phyloP scores from a whole-genome alignment of 1,140 invertebrate genomes.

The Bombus sylvicola region DNA sequence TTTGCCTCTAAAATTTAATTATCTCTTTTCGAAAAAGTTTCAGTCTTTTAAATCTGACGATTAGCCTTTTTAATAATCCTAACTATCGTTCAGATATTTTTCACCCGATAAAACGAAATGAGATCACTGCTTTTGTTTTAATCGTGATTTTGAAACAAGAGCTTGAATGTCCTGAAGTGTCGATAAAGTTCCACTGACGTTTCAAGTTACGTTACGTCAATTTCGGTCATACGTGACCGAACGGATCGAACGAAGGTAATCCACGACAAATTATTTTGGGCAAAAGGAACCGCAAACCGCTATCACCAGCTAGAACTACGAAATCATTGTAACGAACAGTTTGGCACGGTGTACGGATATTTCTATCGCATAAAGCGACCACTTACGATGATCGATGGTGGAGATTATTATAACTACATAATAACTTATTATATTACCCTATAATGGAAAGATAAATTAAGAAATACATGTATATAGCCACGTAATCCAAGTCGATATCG shows the following conservation, averaged over 20 bases:
- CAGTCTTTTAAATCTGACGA: too few relatives aligned
- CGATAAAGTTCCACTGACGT: neutral
- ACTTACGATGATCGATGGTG: too few relatives aligned
- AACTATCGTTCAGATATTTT: too few relatives aligned
- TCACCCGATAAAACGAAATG: too few relatives aligned
- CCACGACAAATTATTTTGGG: conserved; percentile 22
- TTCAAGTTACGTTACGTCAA: neutral
- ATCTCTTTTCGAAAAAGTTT: too few relatives aligned
- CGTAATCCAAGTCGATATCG: neutral
- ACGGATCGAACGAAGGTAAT: neutral
- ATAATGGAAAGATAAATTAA: neutral
- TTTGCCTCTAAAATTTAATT: neutral
- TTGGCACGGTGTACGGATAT: neutral
- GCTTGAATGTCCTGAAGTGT: neutral
- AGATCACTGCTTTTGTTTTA: neutral
- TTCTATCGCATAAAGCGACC: neutral
- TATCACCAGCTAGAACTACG: neutral
- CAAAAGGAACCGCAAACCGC: conserved; percentile 37
- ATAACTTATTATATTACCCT: neutral
- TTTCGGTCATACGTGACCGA: neutral
- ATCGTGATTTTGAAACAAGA: neutral
- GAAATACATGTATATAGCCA: neutral
- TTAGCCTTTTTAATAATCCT: neutral
- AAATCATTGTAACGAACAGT: conserved; percentile 18
- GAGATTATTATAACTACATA: too few relatives aligned